Percentiles rank a stretch among this genome's conserved stretches.
phyloP scores from a whole-genome alignment of 2,113 vertebrate genomes.

The Leptodactylus fuscus region DNA sequence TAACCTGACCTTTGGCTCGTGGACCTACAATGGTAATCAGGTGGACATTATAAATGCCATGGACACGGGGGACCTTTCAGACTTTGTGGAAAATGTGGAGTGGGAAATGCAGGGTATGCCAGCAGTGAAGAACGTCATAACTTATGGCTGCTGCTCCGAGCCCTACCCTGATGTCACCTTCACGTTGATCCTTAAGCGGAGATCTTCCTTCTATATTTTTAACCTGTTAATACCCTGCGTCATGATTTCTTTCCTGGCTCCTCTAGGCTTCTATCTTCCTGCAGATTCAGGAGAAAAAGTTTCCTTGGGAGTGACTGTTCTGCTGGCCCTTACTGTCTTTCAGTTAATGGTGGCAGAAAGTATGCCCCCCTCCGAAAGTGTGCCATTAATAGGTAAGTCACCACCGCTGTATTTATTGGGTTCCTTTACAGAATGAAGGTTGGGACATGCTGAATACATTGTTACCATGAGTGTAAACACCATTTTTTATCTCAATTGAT shows the following conservation, averaged over 20 bases:
- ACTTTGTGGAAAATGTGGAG: constrained; percentile 96
- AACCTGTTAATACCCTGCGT: constrained; percentile 94
- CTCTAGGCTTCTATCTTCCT: constrained; percentile 94
- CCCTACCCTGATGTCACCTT: constrained; percentile 97
- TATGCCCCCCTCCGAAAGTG: constrained; percentile 96
- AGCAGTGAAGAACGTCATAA: constrained; percentile 88
- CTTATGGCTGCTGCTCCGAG: constrained; percentile 96
- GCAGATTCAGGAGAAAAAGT: constrained; percentile 98
- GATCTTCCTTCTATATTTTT: constrained; percentile 96
- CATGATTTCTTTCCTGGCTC: constrained; percentile 95
- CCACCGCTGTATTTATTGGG: not conserved
- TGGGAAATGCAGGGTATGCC: constrained; percentile 98
- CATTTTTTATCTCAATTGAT: no score
- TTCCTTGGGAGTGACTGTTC: constrained; percentile 93
- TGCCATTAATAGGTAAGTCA: constrained; percentile 91
- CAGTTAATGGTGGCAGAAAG: constrained; percentile 98
- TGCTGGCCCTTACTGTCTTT: constrained; percentile 95
- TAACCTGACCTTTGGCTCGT: constrained; percentile 96
- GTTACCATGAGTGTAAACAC: no score
- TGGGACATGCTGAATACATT: no score
- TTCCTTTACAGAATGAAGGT: not conserved
- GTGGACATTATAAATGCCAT: constrained; percentile 90
- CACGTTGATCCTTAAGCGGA: constrained; percentile 91
- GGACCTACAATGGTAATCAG: constrained; percentile 99
- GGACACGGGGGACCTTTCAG: constrained; percentile 91